A percentile compares a stretch with the other conserved stretches of the same genome.
phyloP scores from a whole-genome alignment of 1,140 invertebrate species.

The Antheraea pernyi region DNA sequence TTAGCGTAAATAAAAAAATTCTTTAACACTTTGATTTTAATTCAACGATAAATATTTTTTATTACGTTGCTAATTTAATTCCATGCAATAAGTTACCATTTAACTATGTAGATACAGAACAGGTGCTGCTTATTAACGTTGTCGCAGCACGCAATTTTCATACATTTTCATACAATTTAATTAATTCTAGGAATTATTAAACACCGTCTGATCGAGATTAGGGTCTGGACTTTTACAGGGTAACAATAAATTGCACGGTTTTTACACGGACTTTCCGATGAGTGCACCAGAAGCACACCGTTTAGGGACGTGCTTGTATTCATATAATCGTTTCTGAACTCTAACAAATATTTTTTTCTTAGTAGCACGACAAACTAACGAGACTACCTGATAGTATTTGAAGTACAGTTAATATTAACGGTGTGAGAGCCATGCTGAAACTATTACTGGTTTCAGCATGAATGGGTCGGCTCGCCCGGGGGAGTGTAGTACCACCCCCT shows the following conservation, averaged over 20 bases:
- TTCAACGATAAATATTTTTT: background rate
- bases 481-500: too few species aligned
- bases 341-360: too few species aligned
- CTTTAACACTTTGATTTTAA: background rate
- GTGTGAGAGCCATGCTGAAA: too few species aligned
- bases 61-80: too few species aligned
- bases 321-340: too few species aligned
- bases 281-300: background rate
- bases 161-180: conserved; percentile 12
- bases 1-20: too few species aligned
- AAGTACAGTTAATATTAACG: too few species aligned
- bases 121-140: conserved; percentile 4
- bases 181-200: conserved; percentile 14
- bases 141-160: conserved; percentile 9
- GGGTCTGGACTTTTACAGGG: background rate
- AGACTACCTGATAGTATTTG: too few species aligned
- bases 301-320: background rate
- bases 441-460: too few species aligned
- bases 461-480: too few species aligned
- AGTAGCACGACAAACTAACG: too few species aligned
- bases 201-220: conserved; percentile 14
- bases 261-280: conserved; percentile 7
- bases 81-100: background rate
- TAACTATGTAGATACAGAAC: background rate
- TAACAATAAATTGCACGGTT: conserved; percentile 8